A percentile compares a stretch with the other conserved stretches of the same genome.
These are phyloP conservation scores for Hanleya hanleyi DNA, from an alignment of 2,888 invertebrate genomes.

Conservation along the genomic window DNA sequence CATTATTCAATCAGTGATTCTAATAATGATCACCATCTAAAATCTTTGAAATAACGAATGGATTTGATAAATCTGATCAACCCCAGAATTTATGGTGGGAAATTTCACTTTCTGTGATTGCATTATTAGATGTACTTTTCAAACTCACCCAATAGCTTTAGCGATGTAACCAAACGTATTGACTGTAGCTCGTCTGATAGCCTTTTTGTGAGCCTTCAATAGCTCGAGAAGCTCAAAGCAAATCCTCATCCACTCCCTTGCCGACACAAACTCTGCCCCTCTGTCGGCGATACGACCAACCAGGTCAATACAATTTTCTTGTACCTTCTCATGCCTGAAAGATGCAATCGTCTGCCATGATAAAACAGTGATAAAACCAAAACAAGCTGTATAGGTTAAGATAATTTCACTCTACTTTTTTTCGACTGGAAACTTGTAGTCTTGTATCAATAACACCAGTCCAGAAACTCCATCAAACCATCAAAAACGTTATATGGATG, in stretches of 20 bases:
- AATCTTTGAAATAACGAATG: no score
- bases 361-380: no score
- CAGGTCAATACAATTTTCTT: constrained; percentile 99
- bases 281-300: constrained; percentile 99
- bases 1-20: no score
- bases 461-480: no score
- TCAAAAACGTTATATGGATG: no score
- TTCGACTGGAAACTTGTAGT: no score
- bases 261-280: constrained; percentile 98
- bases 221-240: constrained; percentile 98
- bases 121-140: neutral
- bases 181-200: constrained; percentile 97
- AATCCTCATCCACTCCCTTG: constrained; percentile 99
- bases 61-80: no score
- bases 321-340: constrained; percentile 84
- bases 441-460: no score
- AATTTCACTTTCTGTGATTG: neutral
- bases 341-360: no score
- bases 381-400: no score
- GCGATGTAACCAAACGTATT: constrained; percentile 99
- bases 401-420: no score
- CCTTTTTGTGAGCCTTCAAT: constrained; percentile 99
- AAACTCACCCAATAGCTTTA: constrained; percentile 92
- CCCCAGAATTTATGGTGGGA: neutral
- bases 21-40: no score